Evolutionary conservation across 2,888 invertebrate species (phyloP), one percentile per base, ranked within the genome.

Genomic region (Phengaris alcon): DNA sequence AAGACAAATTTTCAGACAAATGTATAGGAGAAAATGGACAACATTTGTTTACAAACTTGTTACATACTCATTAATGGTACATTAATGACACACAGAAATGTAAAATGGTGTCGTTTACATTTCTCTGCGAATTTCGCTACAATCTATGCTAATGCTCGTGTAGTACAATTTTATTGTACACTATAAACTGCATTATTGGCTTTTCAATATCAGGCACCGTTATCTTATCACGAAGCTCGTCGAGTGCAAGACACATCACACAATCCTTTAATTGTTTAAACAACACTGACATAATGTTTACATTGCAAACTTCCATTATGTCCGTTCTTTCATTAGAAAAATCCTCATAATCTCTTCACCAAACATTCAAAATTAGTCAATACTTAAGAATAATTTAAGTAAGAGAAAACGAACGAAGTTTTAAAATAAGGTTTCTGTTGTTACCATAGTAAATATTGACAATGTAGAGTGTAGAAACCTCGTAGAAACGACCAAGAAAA

Each of bases 231-330:
- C 35, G 35, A 35, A 13, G 12, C 13, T 64, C 35, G 64, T 64
- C 12, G 10, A 64, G 12, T 64, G 64, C 64, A 64, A 59, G 35
- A 64, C 35, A 64, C 35, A 22, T 64, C 35, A 35, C 35, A 22
- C 35, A 64, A 64, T 64, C 64, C 64, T 64, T 64, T 35, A 35
- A 64, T 64, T 64, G 64, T 64, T 64, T 10, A 64, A 64, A 64
- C 52, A 9, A 12, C 64, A 35, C 64, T 64, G 64, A 64, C 64
- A 35, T 35, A 64, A 64, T 64, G 64, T 64, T 64, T 44, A 64
- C 35, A 12, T 64, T 64, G 44, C 35, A 64, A 64, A 44, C 64
- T 64, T 44, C 64, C 64, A 35, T 64, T 44, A 64, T 44, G 64
- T 64, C 35, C 13, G 64, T 64, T 64, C 64, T 64, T 44, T 64